A percentile compares a stretch with the other conserved stretches of the same genome.
Evolutionary conservation across 2,113 vertebrate genomes (phyloP).

Genomic region (Circaetus gallicus): DNA sequence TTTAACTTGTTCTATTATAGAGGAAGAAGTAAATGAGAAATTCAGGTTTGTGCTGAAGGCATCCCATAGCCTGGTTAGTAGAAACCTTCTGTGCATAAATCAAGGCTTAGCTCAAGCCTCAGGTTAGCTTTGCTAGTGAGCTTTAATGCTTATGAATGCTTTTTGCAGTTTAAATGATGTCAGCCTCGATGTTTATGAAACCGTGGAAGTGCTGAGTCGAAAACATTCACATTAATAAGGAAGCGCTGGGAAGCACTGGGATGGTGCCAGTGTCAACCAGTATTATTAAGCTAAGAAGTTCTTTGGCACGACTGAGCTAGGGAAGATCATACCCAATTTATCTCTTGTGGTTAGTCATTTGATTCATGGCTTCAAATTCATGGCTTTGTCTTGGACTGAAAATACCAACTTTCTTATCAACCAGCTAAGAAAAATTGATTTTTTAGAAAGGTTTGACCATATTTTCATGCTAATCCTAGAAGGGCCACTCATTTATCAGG

Average conservation of each 20-base stretch:
- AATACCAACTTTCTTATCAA: slow-evolving; percentile 17
- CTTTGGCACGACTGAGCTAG: slow-evolving; percentile 46
- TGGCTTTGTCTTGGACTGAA: slow-evolving; percentile 31
- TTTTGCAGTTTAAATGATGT: slow-evolving; percentile 68
- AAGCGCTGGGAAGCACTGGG: slow-evolving; percentile 63
- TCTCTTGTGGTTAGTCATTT: slow-evolving; percentile 33
- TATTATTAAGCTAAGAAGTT: slow-evolving; percentile 56
- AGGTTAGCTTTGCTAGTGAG: slow-evolving; percentile 1
- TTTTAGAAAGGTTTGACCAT: not conserved
- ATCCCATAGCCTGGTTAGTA: not conserved
- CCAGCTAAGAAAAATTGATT: slow-evolving; percentile 8
- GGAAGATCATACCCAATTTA: slow-evolving; percentile 44
- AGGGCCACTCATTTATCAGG: not conserved
- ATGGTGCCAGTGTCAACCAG: slow-evolving; percentile 45
- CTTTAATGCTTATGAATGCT: slow-evolving; percentile 58
- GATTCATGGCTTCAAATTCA: slow-evolving; percentile 55
- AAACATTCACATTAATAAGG: slow-evolving; percentile 61
- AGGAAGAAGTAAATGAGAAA: not conserved
- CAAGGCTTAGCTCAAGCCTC: slow-evolving; percentile 9
- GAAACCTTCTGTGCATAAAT: slow-evolving; percentile 7
- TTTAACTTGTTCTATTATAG: not conserved
- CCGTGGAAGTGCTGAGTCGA: slow-evolving; percentile 66
- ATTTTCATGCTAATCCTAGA: not conserved
- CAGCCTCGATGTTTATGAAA: slow-evolving; percentile 52
- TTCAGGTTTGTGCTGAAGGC: not conserved